These are phyloP conservation scores for Arrhamphus sclerolepis DNA, from an alignment of 2,797 vertebrate species.

Conservation along the genomic window DNA sequence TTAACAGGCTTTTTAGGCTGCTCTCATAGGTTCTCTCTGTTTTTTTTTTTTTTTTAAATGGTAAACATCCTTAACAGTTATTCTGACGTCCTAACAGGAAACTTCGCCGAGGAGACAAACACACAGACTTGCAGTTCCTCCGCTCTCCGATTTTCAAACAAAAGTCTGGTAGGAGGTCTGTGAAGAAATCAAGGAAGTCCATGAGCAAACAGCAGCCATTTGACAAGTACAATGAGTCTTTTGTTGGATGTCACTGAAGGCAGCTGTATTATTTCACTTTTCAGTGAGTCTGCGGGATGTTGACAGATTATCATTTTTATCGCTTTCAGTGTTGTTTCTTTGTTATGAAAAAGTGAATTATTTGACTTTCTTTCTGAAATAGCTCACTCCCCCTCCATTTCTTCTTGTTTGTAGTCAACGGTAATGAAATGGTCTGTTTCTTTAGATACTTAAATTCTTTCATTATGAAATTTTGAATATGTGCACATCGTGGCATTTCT, in stretches of 20 bases:
- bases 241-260: conserved; percentile 79
- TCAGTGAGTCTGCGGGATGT: neutral
- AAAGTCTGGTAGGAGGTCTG: conserved; percentile 57
- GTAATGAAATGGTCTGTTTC: neutral
- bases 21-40: neutral
- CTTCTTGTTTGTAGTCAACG: neutral
- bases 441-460: conserved; percentile 15
- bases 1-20: too few relatives aligned
- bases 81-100: conserved; percentile 80
- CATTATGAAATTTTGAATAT: conserved; percentile 16
- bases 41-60: neutral
- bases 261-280: neutral
- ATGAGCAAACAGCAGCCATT: conserved; percentile 57
- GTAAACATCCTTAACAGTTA: conserved; percentile 1
- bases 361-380: too few relatives aligned
- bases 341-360: neutral
- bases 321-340: neutral
- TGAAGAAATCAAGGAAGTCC: conserved; percentile 67
- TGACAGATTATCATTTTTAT: neutral
- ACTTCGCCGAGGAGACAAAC: conserved; percentile 93
- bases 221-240: conserved; percentile 84
- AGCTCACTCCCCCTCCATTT: too few relatives aligned
- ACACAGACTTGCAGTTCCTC: conserved; percentile 90
- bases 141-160: conserved; percentile 91
- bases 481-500: neutral